Percentiles rank a stretch among this genome's conserved stretches.
phyloP scores from a whole-genome alignment of 1,140 invertebrate species.

The Lasioglossum baleicum region DNA sequence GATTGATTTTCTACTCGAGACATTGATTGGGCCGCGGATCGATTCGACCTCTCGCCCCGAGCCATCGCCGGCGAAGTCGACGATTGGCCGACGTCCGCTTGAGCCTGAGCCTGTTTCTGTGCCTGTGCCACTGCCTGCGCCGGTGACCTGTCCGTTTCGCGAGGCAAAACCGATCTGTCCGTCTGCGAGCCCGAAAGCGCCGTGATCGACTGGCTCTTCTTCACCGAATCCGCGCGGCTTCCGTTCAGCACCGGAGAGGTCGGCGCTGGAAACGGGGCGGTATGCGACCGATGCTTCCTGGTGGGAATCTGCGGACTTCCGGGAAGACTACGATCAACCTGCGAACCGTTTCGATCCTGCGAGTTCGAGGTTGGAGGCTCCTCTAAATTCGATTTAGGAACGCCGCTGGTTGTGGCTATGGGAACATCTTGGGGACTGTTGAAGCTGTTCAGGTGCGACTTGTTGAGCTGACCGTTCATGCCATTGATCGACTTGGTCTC shows the following conservation, averaged over 20 bases:
- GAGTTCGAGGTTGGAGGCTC: not conserved
- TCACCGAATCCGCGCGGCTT: conserved; percentile 49
- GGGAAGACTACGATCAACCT: not conserved
- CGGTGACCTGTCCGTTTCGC: not conserved
- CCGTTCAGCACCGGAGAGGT: conserved; percentile 54
- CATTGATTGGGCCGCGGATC: conserved; percentile 41
- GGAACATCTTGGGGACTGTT: conserved; percentile 9
- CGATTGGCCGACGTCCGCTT: conserved; percentile 23
- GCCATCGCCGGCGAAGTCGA: not conserved
- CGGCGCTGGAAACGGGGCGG: conserved; percentile 57
- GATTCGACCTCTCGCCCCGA: conserved; percentile 33
- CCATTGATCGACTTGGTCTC: not conserved
- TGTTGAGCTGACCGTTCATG: conserved; percentile 17
- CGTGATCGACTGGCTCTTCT: conserved; percentile 42
- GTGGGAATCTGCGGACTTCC: conserved; percentile 68
- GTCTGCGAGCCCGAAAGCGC: conserved; percentile 9
- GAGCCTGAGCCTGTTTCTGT: not conserved
- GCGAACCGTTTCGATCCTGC: not conserved
- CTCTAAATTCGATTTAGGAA: not conserved
- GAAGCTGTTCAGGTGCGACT: not conserved
- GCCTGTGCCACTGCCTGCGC: not conserved
- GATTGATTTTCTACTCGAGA: conserved; percentile 47
- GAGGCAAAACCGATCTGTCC: conserved; percentile 13
- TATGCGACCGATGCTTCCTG: conserved; percentile 68
- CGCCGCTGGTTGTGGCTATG: not conserved